These are phyloP conservation scores for Seriola rivoliana DNA, from an alignment of 2,113 vertebrate genomes.

Conservation along the genomic window DNA sequence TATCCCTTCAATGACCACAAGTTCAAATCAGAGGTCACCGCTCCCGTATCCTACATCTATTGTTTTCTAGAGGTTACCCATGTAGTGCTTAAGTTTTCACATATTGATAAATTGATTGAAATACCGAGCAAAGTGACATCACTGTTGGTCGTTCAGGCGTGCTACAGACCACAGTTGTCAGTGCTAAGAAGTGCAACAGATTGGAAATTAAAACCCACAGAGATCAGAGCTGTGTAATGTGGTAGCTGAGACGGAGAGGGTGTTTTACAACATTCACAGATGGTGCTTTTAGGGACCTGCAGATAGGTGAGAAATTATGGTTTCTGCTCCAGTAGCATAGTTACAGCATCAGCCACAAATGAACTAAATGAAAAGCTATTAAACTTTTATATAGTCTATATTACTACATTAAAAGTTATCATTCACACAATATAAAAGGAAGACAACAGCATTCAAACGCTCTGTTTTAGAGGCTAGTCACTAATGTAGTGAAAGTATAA, in stretches of 20 bases:
- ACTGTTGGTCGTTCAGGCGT: neutral
- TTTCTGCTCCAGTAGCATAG: neutral
- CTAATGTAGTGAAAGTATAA: neutral
- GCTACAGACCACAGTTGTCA: neutral
- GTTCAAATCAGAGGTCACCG: neutral
- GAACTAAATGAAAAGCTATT: neutral
- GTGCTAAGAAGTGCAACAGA: slow-evolving; percentile 12
- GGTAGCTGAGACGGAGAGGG: neutral
- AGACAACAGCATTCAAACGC: neutral
- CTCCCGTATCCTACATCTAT: neutral
- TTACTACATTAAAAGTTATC: neutral
- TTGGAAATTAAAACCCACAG: neutral
- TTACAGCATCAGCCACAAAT: neutral
- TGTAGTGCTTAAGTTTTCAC: neutral
- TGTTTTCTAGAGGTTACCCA: neutral
- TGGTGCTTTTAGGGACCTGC: slow-evolving; percentile 15
- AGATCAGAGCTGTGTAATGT: neutral
- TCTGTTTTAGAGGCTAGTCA: neutral
- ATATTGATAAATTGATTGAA: neutral
- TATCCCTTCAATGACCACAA: neutral
- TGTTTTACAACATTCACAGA: slow-evolving; percentile 3
- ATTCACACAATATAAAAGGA: too few relatives aligned
- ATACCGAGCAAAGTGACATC: neutral
- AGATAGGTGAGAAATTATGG: neutral
- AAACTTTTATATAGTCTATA: neutral